phyloP scores from a whole-genome alignment of 1,140 invertebrate species.

The Parasteatoda tepidariorum region DNA sequence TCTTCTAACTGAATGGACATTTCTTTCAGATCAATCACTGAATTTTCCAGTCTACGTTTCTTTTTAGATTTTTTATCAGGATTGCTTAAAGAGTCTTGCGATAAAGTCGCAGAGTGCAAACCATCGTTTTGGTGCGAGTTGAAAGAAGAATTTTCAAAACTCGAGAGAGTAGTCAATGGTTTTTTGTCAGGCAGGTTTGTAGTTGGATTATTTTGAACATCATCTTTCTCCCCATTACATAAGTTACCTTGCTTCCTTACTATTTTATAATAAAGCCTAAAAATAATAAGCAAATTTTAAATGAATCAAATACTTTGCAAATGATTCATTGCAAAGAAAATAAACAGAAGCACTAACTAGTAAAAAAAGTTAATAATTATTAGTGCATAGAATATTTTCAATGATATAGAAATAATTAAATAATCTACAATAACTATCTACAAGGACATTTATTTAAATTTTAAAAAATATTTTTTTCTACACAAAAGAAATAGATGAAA shows the following conservation, averaged over 20 bases:
- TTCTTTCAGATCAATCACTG: constrained; percentile 14
- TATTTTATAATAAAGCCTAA: constrained; percentile 49
- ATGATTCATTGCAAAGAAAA: no score
- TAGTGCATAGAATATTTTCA: no score
- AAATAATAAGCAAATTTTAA: background rate
- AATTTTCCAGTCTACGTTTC: constrained; percentile 34
- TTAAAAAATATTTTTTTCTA: no score
- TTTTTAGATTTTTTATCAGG: constrained; percentile 37
- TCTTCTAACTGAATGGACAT: constrained; percentile 28
- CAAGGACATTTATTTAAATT: no score
- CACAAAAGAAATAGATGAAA: no score
- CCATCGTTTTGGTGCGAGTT: background rate
- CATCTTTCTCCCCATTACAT: background rate
- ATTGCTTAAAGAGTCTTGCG: background rate
- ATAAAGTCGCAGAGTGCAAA: background rate
- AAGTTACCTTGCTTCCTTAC: background rate
- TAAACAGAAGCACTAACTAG: no score
- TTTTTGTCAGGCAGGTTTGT: constrained; percentile 8
- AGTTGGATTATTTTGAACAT: background rate
- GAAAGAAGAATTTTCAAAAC: constrained; percentile 43
- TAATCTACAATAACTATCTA: no score
- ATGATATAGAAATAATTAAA: no score
- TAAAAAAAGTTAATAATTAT: no score
- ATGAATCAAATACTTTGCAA: background rate
- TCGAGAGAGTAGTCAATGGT: background rate